Percentiles rank a stretch among this genome's conserved stretches.
phyloP scores from a whole-genome alignment of 1,140 invertebrate species.

The Drosophila obscura region DNA sequence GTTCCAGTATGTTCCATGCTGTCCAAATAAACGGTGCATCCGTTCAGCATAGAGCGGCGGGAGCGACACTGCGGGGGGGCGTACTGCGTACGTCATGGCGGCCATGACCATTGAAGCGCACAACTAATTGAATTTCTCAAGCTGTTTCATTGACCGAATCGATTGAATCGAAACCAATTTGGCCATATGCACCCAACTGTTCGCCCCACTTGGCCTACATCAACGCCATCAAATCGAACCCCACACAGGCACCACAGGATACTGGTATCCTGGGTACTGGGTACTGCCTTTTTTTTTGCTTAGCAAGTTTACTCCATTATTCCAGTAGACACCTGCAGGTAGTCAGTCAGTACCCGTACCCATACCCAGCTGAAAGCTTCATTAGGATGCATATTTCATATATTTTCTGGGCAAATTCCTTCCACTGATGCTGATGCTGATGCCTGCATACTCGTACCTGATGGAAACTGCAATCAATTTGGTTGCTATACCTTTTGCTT shows the following conservation, averaged over 20 bases:
- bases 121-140: conserved; percentile 43
- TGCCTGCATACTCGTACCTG: conserved; percentile 3
- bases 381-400: conserved; percentile 41
- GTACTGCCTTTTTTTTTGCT: conserved; percentile 2
- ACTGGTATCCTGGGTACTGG: background rate
- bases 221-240: conserved; percentile 9
- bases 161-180: conserved; percentile 41
- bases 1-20: too few relatives aligned
- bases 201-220: conserved; percentile 13
- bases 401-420: conserved; percentile 27
- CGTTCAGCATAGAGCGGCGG: too few relatives aligned
- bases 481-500: conserved; percentile 10
- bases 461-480: conserved; percentile 37
- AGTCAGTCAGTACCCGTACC: background rate
- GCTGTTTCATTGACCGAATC: conserved; percentile 26
- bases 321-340: conserved; percentile 2
- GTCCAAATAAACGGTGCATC: too few relatives aligned
- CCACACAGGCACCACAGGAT: conserved; percentile 8
- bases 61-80: too few relatives aligned
- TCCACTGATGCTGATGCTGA: conserved; percentile 1
- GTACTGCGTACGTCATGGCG: background rate
- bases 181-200: conserved; percentile 25
- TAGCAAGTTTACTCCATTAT: conserved; percentile 4
- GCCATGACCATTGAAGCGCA: conserved; percentile 33
- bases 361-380: conserved; percentile 12